A percentile compares a stretch with the other conserved stretches of the same genome.
Evolutionary conservation across 2,113 vertebrate genomes (phyloP).

Genomic region (Anolis sagrei): DNA sequence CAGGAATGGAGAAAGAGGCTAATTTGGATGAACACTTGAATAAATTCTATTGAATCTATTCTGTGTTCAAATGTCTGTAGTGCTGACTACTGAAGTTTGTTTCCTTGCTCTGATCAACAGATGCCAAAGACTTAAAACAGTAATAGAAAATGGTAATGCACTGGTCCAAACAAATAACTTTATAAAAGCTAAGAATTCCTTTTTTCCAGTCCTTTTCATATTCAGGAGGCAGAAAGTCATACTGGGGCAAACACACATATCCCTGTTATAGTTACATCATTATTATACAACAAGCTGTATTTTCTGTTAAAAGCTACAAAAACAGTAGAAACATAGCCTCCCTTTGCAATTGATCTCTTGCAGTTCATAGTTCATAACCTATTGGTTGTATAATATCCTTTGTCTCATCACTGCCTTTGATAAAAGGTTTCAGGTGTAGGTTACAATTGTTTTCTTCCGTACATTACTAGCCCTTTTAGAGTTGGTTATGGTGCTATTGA

Average conservation of each 20-base stretch:
- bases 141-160: slow-evolving; percentile 1
- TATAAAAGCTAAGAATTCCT: background rate
- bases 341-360: too few species aligned
- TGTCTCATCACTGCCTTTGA: too few species aligned
- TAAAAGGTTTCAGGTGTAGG: too few species aligned
- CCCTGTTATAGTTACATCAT: background rate
- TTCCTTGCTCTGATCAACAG: slow-evolving; percentile 43
- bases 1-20: slow-evolving; percentile 50
- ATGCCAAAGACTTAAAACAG: slow-evolving; percentile 37
- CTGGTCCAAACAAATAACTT: background rate
- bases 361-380: too few species aligned
- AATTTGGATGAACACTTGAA: slow-evolving; percentile 67
- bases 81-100: slow-evolving; percentile 60
- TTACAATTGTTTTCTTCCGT: too few species aligned
- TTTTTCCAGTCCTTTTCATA: background rate
- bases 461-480: too few species aligned
- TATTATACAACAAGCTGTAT: background rate
- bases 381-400: too few species aligned
- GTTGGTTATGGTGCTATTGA: too few species aligned
- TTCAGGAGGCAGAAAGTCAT: background rate
- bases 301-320: background rate
- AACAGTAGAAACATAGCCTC: too few species aligned
- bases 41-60: slow-evolving; percentile 72
- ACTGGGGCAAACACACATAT: background rate
- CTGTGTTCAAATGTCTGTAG: slow-evolving; percentile 71